These are phyloP conservation scores for Poeciliopsis retropinna DNA, from an alignment of 2,113 vertebrate species.

Conservation along the genomic window DNA sequence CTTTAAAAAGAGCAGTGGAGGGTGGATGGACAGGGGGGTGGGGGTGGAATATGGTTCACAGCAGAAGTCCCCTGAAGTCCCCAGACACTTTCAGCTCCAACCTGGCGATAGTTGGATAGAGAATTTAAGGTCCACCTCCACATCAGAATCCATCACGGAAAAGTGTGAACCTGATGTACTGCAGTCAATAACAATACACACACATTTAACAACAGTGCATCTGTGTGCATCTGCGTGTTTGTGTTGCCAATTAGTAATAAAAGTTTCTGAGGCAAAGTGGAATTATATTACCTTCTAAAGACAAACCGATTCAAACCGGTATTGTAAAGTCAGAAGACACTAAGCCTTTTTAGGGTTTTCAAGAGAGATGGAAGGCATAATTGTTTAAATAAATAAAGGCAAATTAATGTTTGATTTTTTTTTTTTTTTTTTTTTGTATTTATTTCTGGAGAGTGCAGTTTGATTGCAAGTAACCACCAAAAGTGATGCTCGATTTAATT, in stretches of 20 bases:
- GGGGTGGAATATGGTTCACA: constrained; percentile 20
- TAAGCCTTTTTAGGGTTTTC: neutral
- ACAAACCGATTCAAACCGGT: neutral
- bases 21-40: neutral
- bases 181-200: constrained; percentile 85
- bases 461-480: too few relatives aligned
- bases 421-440: neutral
- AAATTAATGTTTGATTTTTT: neutral
- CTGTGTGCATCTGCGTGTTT: constrained; percentile 21
- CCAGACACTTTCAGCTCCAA: constrained; percentile 80
- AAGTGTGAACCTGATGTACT: constrained; percentile 84
- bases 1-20: constrained; percentile 68
- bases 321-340: neutral
- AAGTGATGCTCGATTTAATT: too few relatives aligned
- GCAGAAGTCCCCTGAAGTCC: constrained; percentile 83
- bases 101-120: constrained; percentile 77
- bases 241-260: constrained; percentile 15
- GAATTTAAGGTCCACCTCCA: constrained; percentile 86
- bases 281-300: neutral
- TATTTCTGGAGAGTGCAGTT: too few relatives aligned
- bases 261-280: constrained; percentile 8
- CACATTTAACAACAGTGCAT: constrained; percentile 22
- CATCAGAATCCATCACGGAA: constrained; percentile 81
- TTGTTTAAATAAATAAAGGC: neutral
- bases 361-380: neutral